Conservation (phyloP, 2,888 invertebrate species). For the Pollenia amentaria region DNA sequence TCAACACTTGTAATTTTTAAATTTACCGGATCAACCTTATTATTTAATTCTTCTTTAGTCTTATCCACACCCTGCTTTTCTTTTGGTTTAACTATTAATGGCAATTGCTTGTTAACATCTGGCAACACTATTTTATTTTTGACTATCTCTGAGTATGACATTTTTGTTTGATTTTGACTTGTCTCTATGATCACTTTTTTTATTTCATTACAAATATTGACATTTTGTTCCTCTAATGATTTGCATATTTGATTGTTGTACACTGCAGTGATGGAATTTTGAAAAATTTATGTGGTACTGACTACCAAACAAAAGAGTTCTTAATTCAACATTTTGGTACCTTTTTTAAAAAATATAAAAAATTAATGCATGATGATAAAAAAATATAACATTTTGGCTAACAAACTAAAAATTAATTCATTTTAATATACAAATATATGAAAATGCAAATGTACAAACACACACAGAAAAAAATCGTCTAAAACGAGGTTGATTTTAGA, state of each 20-base stretch:
- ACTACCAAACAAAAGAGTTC: no score
- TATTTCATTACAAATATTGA: conserved; percentile 5
- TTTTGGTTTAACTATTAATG: conserved; percentile 1
- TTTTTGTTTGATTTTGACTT: not conserved
- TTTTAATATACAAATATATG: no score
- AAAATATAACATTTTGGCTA: no score
- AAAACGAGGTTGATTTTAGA: no score
- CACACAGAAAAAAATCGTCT: no score
- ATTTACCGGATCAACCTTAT: not conserved
- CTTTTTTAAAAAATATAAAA: no score
- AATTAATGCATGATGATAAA: no score
- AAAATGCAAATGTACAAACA: no score
- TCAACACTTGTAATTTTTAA: conserved; percentile 23
- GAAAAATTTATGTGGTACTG: no score
- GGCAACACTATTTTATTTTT: not conserved
- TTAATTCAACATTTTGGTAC: no score
- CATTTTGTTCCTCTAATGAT: not conserved
- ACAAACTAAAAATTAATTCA: no score
- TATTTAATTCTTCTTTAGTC: conserved; percentile 4
- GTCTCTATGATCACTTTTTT: conserved; percentile 4
- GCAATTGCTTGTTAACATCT: not conserved
- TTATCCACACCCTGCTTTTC: not conserved
- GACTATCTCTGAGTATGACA: not conserved
- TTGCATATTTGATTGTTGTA: conserved; percentile 5
- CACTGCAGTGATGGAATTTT: no score